Evolutionary conservation across 2,113 vertebrate genomes (phyloP).

Genomic region (Apodemus sylvaticus): DNA sequence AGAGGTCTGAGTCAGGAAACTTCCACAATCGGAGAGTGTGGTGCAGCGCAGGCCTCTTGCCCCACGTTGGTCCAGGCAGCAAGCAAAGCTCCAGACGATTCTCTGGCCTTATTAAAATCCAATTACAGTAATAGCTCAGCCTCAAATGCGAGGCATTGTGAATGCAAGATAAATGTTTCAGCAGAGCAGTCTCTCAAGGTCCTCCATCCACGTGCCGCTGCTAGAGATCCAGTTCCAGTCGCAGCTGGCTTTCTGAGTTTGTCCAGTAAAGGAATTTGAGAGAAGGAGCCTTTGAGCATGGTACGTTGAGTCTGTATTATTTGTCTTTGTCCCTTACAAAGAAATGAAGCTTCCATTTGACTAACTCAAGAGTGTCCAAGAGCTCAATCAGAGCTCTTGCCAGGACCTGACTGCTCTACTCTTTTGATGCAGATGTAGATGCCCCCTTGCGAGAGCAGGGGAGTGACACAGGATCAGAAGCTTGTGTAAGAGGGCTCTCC

Average conservation of each 20-base stretch:
- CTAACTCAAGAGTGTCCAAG: background rate
- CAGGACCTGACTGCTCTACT: background rate
- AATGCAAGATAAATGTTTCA: background rate
- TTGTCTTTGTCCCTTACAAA: background rate
- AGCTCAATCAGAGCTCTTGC: background rate
- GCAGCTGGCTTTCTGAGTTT: background rate
- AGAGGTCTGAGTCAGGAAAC: background rate
- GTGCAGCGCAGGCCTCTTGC: background rate
- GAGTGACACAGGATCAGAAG: fast-evolving
- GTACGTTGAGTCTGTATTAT: background rate
- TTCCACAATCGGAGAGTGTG: fast-evolving
- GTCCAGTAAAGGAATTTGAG: background rate
- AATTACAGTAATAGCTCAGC: background rate
- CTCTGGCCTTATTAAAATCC: conserved; percentile 8
- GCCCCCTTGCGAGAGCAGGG: fast-evolving
- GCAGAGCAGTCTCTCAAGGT: fast-evolving
- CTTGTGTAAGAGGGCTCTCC: fast-evolving
- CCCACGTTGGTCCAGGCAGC: background rate
- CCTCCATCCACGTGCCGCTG: fast-evolving
- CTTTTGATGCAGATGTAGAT: fast-evolving
- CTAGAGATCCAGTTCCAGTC: fast-evolving
- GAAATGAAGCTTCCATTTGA: background rate
- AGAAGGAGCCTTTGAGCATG: background rate
- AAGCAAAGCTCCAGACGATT: background rate
- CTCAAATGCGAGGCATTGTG: background rate